Evolutionary conservation across 2,888 invertebrate species (phyloP).

Genomic region (Azorinus chamasolen): DNA sequence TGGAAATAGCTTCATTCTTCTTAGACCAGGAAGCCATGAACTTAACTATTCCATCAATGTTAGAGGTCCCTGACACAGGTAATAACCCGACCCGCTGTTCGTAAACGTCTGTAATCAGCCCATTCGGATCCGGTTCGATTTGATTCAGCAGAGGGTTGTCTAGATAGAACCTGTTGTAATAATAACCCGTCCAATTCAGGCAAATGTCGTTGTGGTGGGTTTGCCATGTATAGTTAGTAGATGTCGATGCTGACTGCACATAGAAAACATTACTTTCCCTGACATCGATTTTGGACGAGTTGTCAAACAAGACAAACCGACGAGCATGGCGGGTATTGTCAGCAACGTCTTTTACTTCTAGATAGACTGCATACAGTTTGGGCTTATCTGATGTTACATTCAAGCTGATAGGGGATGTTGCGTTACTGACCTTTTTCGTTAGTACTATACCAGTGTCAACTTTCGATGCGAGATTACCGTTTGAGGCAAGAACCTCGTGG

Average conservation of each 20-base stretch:
- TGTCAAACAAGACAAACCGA: conserved; percentile 62
- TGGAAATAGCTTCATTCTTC: neutral
- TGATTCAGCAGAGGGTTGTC: conserved; percentile 51
- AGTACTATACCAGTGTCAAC: neutral
- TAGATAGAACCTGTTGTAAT: conserved; percentile 48
- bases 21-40: conserved; percentile 35
- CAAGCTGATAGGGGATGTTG: neutral
- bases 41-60: conserved; percentile 54
- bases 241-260: conserved; percentile 43
- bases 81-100: conserved; percentile 59
- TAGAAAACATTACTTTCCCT: conserved; percentile 15
- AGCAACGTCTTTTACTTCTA: conserved; percentile 59
- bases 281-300: conserved; percentile 36
- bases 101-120: conserved; percentile 50
- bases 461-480: neutral
- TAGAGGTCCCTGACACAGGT: conserved; percentile 59
- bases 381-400: conserved; percentile 29
- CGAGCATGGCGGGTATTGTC: conserved; percentile 52
- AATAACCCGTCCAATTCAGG: conserved; percentile 60
- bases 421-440: conserved; percentile 8
- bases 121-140: conserved; percentile 29
- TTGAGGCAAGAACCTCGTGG: neutral
- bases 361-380: conserved; percentile 8
- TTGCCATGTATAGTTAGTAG: conserved; percentile 63
- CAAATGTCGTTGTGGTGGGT: conserved; percentile 56